phyloP scores from a whole-genome alignment of 2,888 invertebrate genomes.

The Drosophila infuscata region DNA sequence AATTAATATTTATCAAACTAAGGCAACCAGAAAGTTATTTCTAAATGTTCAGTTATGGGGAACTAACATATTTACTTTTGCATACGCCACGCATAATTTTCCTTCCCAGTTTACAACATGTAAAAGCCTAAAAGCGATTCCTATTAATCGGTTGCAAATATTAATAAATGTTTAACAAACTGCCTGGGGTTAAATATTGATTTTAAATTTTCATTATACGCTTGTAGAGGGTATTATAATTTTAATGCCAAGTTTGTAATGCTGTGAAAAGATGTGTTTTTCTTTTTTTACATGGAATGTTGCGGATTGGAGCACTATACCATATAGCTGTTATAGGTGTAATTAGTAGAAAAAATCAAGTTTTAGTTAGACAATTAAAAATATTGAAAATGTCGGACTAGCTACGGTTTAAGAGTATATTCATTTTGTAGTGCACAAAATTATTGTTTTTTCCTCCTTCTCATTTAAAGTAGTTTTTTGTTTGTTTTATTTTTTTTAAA shows the following conservation, averaged over 20 bases:
- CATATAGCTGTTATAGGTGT: neutral
- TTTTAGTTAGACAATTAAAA: too few relatives aligned
- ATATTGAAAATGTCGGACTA: neutral
- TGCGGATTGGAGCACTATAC: neutral
- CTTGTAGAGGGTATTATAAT: neutral
- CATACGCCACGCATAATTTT: neutral
- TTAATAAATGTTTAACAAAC: neutral
- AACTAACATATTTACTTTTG: neutral
- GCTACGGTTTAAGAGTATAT: too few relatives aligned
- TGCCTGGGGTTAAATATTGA: neutral
- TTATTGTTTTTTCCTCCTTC: fast-evolving
- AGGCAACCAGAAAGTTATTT: neutral
- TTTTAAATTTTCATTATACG: neutral
- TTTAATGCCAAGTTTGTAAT: neutral
- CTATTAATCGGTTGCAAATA: neutral
- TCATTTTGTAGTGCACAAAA: neutral
- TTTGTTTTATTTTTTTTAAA: neutral
- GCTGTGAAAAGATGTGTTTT: neutral
- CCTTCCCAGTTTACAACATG: neutral
- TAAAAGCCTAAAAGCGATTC: neutral
- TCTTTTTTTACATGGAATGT: neutral
- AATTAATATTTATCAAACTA: neutral
- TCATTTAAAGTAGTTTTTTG: neutral
- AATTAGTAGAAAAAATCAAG: neutral
- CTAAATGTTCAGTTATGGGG: neutral